A percentile compares a stretch with the other conserved stretches of the same genome.
phyloP scores from a whole-genome alignment of 2,113 vertebrate species.

The Campylomormyrus tamandua region DNA sequence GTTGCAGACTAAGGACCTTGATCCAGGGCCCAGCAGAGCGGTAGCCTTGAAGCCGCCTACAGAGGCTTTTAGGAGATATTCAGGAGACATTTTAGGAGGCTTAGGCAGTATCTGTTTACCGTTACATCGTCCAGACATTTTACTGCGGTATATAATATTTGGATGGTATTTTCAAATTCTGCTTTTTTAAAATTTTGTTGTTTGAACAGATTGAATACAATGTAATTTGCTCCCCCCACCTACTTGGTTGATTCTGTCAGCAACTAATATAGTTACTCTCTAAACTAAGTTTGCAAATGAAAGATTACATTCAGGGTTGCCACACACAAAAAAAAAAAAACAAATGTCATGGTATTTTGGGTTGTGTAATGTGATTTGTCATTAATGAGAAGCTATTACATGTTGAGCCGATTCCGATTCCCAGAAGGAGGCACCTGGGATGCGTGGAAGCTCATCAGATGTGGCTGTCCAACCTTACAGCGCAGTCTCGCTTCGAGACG shows the following conservation, averaged over 20 bases:
- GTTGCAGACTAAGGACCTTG: too few species aligned
- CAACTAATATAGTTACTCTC: background rate
- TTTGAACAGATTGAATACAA: background rate
- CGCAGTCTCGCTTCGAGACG: background rate
- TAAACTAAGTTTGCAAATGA: background rate
- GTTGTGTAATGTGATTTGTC: background rate
- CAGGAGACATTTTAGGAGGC: background rate
- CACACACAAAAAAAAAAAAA: background rate
- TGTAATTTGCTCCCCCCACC: background rate
- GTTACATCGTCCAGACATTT: background rate
- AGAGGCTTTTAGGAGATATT: too few species aligned
- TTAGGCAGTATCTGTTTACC: background rate
- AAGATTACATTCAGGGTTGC: background rate
- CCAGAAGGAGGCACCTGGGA: background rate
- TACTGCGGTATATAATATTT: background rate
- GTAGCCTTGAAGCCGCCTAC: too few species aligned
- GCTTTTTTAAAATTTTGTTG: background rate
- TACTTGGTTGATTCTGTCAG: background rate
- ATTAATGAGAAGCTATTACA: background rate
- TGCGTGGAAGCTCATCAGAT: background rate
- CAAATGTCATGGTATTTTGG: background rate
- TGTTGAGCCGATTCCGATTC: background rate
- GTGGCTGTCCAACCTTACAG: background rate
- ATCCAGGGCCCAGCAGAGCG: too few species aligned
- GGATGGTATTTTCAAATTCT: background rate